Percentiles rank a stretch among this genome's conserved stretches.
Evolutionary conservation across 37 sponge, comb jelly and placozoan genomes (phyloP).

Genomic region (Aplysina aerophoba): DNA sequence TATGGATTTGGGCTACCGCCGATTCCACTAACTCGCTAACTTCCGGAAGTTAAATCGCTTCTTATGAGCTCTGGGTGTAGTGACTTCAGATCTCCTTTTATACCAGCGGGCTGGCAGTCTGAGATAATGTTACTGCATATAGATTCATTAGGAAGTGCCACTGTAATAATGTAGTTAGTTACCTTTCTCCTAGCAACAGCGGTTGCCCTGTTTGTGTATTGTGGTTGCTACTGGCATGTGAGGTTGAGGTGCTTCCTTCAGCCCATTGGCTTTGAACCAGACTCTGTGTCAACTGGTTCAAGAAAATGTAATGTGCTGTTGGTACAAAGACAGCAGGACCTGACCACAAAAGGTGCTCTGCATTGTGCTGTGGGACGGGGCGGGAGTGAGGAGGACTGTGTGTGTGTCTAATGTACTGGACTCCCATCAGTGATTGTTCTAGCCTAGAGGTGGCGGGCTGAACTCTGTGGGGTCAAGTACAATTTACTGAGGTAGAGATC

Average conservation of each 20-base stretch:
- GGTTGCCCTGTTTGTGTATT: conserved; percentile 12
- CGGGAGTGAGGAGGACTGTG: no score
- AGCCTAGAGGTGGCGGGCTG: no score
- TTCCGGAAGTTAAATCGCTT: not conserved
- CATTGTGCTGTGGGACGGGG: no score
- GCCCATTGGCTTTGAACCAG: no score
- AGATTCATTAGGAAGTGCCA: not conserved
- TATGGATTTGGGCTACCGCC: not conserved
- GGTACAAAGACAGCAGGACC: no score
- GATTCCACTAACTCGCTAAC: not conserved
- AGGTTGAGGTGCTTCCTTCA: not conserved
- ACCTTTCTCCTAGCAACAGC: conserved; percentile 7
- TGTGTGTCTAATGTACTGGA: no score
- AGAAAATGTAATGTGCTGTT: no score
- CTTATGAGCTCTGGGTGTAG: not conserved
- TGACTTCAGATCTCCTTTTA: conserved; percentile 28
- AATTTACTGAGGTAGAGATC: no score
- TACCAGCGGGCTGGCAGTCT: not conserved
- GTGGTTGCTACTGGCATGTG: conserved; percentile 29
- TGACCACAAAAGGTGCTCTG: no score
- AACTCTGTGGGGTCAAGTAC: no score
- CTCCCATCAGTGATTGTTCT: no score
- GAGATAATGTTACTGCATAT: conserved; percentile 5
- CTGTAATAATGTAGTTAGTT: not conserved
- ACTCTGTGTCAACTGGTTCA: no score